Base-by-base conservation (phyloP, 2,797 vertebrate species). In the Corythornis leucogaster region DNA sequence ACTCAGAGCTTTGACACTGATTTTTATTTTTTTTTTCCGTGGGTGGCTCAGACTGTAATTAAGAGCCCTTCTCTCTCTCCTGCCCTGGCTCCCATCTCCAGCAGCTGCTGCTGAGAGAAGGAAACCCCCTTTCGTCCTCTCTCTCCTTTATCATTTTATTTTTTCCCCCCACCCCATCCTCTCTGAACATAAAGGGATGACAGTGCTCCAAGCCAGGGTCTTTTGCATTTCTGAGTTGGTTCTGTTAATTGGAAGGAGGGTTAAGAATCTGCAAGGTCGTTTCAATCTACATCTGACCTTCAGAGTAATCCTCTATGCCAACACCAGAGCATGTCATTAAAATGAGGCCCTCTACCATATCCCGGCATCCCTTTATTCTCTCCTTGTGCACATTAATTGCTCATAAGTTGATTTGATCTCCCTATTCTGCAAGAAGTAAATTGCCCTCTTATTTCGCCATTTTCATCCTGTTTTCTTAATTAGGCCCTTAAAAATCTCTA, bases 381-480 rank as follows among this genome's bases (percentile, higher is more conserved):
- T 97, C 95, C 91, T 96, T 95, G 96, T 88, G 91, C 94, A 96
- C 88, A 82, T 98, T 98, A 98, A 98, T 98, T 98, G 97, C 97
- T 97, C 97, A 90, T 92, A 79, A 92, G 95, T 96, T 97, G 98
- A 98, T 98, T 97, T 98, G 97, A 98, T 98, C 98, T 98, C 96
- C 96, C 87, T 84, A 71, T 96, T 98, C 97, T 83, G 96, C 96
- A 66, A 96, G 95, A 95, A 97, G 96, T 96, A 98, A 98, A 98
- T 98, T 98, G 98, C 97, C 97, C 97, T 98, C 97, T 97, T 97
- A 97, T 97, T 98, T 98, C 96, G 93, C 97, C 97, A 97, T 97
- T 97, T 98, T 97, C 97, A 97, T 97, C 97, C 94, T 96, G 95
- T 97, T 97, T 97, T 97, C 96, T 96, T 98, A 98, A 98, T 98